Conservation (phyloP, 2,888 invertebrate species). For the Drosophila picticornis region DNA sequence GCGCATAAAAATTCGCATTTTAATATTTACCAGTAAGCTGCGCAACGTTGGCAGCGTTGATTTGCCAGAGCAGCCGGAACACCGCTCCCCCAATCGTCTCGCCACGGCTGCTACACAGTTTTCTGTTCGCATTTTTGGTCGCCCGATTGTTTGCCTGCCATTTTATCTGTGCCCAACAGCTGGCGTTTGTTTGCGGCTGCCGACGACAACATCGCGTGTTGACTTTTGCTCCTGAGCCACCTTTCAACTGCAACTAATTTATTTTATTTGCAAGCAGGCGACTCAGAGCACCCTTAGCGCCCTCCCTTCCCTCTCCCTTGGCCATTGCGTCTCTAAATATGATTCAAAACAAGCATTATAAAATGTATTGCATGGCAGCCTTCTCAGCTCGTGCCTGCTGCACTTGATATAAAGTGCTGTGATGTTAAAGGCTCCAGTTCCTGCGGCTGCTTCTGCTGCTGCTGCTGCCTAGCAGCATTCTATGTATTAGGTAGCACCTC, state of each 20-base stretch:
- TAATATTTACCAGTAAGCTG: constrained; percentile 81
- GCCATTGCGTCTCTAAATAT: constrained; percentile 51
- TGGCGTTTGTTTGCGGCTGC: constrained; percentile 80
- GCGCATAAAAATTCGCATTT: constrained; percentile 81
- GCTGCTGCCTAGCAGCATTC: constrained; percentile 7
- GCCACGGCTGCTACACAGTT: constrained; percentile 3
- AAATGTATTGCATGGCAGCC: constrained; percentile 67
- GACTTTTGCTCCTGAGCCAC: constrained; percentile 79
- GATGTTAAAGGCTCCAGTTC: constrained; percentile 40
- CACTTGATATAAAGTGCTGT: constrained; percentile 67
- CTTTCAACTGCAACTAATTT: constrained; percentile 81
- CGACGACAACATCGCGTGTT: constrained; percentile 72
- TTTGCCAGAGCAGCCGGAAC: constrained; percentile 53
- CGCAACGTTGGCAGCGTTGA: constrained; percentile 68
- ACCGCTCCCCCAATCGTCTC: constrained; percentile 1
- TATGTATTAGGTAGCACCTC: not conserved
- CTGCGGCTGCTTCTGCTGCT: constrained; percentile 1
- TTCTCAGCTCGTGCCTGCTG: constrained; percentile 33
- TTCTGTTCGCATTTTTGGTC: constrained; percentile 39
- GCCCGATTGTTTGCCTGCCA: constrained; percentile 71
- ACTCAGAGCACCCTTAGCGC: constrained; percentile 6
- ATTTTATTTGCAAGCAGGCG: constrained; percentile 76
- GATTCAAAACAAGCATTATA: constrained; percentile 79
- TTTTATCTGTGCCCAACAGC: constrained; percentile 76
- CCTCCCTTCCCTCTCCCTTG: not conserved